Percentiles rank a stretch among this genome's conserved stretches.
These are phyloP conservation scores for Pelecanoides urinatrix DNA, from an alignment of 2,113 vertebrate species.

Conservation along the genomic window DNA sequence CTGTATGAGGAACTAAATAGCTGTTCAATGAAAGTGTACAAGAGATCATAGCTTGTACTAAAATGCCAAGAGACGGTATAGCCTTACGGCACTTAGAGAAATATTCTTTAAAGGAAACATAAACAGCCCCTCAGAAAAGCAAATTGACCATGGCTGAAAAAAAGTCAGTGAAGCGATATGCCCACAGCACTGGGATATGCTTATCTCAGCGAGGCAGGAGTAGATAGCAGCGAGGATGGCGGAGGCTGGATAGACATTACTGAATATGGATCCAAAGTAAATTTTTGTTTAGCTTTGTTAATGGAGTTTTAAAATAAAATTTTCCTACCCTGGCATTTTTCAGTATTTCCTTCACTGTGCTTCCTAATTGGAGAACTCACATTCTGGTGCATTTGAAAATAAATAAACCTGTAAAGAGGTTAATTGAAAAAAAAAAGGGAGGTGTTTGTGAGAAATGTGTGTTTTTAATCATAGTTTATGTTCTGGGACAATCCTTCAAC, in stretches of 20 bases:
- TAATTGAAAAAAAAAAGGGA: not conserved
- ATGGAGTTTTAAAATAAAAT: not conserved
- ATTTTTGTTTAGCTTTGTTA: not conserved
- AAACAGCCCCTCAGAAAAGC: not conserved
- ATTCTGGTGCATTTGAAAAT: not conserved
- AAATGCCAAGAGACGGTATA: not conserved
- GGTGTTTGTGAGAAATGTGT: not conserved
- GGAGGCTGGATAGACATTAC: not conserved
- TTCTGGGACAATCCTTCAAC: not conserved
- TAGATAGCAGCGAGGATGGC: not conserved
- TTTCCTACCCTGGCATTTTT: not conserved
- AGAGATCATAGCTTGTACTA: not conserved
- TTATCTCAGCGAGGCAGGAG: not conserved
- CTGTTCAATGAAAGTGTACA: not conserved
- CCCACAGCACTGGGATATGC: not conserved
- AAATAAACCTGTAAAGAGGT: not conserved
- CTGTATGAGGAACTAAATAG: not conserved
- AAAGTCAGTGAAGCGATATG: not conserved
- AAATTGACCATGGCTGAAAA: not conserved
- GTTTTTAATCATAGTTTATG: not conserved
- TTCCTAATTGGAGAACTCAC: not conserved
- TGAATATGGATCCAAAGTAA: not conserved
- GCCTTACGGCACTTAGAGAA: not conserved
- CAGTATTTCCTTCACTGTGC: not conserved
- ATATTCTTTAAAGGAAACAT: not conserved